phyloP scores from a whole-genome alignment of 2,888 invertebrate species.

The Papilio demoleus region DNA sequence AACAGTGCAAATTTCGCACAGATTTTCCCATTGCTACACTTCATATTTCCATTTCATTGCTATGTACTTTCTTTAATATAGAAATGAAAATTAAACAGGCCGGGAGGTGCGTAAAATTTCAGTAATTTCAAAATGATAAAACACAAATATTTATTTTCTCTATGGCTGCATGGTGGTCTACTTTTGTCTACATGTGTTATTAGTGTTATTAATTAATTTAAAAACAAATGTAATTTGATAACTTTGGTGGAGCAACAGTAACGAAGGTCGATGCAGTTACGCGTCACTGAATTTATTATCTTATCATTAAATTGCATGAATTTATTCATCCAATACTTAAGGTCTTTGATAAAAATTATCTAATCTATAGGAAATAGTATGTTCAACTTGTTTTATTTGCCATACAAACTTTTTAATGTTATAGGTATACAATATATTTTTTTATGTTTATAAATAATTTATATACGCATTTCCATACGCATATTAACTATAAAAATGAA shows the following conservation, averaged over 20 bases:
- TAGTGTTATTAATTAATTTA: conserved; percentile 5
- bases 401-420: conserved; percentile 19
- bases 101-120: no score
- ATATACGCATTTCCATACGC: background rate
- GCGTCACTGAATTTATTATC: conserved; percentile 53
- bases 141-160: no score
- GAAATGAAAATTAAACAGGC: background rate
- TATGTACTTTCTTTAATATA: background rate
- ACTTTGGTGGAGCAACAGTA: conserved; percentile 23
- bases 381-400: conserved; percentile 34
- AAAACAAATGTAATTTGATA: conserved; percentile 18
- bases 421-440: background rate
- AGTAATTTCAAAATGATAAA: no score
- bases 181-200: no score
- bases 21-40: conserved; percentile 9
- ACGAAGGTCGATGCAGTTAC: conserved; percentile 60
- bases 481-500: background rate
- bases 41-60: conserved; percentile 8
- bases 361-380: conserved; percentile 59
- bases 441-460: background rate
- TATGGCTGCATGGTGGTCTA: no score
- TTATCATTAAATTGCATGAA: conserved; percentile 64
- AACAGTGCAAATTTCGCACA: conserved; percentile 9
- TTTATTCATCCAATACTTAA: conserved; percentile 54
- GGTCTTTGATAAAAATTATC: conserved; percentile 58